Conservation (phyloP, 2,888 invertebrate species). For the Melanchra persicariae region DNA sequence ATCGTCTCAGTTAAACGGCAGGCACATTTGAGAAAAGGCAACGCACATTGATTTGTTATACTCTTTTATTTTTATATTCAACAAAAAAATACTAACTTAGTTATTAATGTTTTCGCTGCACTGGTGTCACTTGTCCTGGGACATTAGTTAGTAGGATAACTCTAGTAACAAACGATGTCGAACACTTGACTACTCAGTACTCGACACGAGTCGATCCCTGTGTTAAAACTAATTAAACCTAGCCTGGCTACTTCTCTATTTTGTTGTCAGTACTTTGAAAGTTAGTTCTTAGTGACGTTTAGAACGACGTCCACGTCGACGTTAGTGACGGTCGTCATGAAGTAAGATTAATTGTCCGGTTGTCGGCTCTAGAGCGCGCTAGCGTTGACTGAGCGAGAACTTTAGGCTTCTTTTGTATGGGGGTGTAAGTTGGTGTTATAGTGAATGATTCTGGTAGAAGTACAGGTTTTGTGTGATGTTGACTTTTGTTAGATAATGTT, state of each 20-base stretch:
- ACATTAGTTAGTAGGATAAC: not conserved
- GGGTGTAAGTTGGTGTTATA: not conserved
- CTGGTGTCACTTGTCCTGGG: not conserved
- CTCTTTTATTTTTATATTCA: too few species aligned
- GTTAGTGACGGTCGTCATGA: conserved; percentile 23
- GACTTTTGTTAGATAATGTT: not conserved
- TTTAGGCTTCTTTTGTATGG: conserved; percentile 15
- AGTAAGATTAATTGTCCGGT: conserved; percentile 52
- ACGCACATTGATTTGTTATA: not conserved
- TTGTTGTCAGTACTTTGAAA: conserved; percentile 27
- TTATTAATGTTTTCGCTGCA: not conserved
- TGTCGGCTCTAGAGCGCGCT: conserved; percentile 2
- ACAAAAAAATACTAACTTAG: too few species aligned
- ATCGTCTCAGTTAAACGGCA: too few species aligned
- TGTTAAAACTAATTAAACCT: conserved; percentile 23
- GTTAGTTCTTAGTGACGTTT: conserved; percentile 50
- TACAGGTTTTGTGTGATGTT: not conserved
- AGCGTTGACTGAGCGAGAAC: conserved; percentile 13
- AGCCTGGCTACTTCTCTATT: conserved; percentile 11
- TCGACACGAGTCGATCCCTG: too few species aligned
- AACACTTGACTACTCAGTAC: not conserved
- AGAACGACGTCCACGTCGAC: conserved; percentile 17
- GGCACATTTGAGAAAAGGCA: not conserved
- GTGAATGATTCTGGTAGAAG: not conserved
- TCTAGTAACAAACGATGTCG: not conserved